Evolutionary conservation across 1,140 invertebrate genomes (phyloP).

Genomic region (Metaphire vulgaris): DNA sequence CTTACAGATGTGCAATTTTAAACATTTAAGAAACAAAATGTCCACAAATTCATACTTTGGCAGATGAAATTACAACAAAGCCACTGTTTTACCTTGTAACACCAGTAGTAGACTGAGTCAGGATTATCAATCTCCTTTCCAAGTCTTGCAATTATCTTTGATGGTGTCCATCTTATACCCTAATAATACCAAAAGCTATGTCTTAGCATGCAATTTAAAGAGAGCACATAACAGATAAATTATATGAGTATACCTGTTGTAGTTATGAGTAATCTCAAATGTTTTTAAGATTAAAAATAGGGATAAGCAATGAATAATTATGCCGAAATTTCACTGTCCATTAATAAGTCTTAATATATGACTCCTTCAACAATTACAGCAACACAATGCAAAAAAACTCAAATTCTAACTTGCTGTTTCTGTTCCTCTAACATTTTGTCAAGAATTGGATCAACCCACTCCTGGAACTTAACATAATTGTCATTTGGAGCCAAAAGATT

Average conservation of each 20-base stretch:
- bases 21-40: not conserved
- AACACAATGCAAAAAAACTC: not conserved
- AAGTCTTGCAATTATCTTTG: constrained; percentile 72
- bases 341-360: too few species aligned
- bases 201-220: not conserved
- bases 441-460: constrained; percentile 92
- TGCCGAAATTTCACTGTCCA: too few species aligned
- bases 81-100: constrained; percentile 71
- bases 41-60: not conserved
- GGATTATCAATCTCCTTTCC: constrained; percentile 86
- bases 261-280: constrained; percentile 6
- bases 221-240: not conserved
- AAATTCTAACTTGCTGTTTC: constrained; percentile 53
- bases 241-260: not conserved
- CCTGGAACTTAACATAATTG: constrained; percentile 97
- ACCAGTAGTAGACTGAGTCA: constrained; percentile 96
- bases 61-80: too few species aligned
- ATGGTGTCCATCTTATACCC: constrained; percentile 83
- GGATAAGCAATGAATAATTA: too few species aligned
- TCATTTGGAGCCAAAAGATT: constrained; percentile 96
- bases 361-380: too few species aligned
- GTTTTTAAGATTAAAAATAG: too few species aligned
- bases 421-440: constrained; percentile 88
- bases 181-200: constrained; percentile 33
- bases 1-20: not conserved